These are phyloP conservation scores for Lasioglossum marginatum DNA, from an alignment of 2,888 invertebrate genomes.

Conservation along the genomic window DNA sequence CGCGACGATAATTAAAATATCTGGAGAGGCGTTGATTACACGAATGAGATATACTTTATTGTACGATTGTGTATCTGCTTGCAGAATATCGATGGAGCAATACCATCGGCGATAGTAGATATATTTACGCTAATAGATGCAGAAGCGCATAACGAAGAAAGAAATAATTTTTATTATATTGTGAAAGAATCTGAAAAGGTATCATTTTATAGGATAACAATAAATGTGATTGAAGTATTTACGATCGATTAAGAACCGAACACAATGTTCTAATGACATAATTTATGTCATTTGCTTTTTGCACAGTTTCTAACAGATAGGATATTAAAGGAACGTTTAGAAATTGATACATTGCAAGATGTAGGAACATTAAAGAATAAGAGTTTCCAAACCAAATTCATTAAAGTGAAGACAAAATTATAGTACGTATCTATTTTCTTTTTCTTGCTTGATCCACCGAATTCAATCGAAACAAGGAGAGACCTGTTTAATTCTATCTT, in stretches of 20 bases:
- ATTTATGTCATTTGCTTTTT: constrained; percentile 49
- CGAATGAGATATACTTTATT: neutral
- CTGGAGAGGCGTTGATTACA: neutral
- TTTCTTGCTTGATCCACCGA: neutral
- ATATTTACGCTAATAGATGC: constrained; percentile 94
- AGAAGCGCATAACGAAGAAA: constrained; percentile 91
- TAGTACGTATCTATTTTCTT: constrained; percentile 90
- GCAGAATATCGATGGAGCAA: constrained; percentile 91
- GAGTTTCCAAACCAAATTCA: constrained; percentile 96
- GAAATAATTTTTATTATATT: constrained; percentile 91
- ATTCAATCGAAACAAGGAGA: neutral
- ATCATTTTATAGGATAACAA: constrained; percentile 54
- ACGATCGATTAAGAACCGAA: neutral
- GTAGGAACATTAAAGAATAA: constrained; percentile 95
- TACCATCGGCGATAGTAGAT: constrained; percentile 94
- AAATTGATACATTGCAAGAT: constrained; percentile 97
- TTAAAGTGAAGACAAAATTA: constrained; percentile 98
- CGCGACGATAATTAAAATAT: neutral
- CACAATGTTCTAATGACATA: constrained; percentile 16
- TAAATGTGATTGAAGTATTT: neutral
- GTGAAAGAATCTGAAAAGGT: constrained; percentile 93
- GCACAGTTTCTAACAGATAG: constrained; percentile 91
- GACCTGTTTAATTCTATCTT: constrained; percentile 16
- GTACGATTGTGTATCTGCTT: constrained; percentile 73
- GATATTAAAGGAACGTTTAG: constrained; percentile 95